Base-by-base conservation (phyloP, 2,797 vertebrate species). In the Ptychadena robeensis region DNA sequence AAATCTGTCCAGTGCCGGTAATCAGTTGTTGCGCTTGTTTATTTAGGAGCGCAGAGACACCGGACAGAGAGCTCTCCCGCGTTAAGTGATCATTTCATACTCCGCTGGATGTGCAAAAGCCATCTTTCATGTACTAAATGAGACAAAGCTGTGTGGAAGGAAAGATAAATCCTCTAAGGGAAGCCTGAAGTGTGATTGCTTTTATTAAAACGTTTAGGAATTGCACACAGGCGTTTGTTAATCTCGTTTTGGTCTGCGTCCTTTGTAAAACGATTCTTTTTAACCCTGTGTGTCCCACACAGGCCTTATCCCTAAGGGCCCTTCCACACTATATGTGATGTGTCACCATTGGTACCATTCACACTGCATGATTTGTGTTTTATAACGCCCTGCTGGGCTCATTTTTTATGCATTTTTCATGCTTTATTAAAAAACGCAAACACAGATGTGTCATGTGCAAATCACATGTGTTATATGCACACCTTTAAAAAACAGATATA, bases 51-150 rank as follows among this genome's bases (percentile, higher is more conserved):
- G 63, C 9, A 63, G 59, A 77, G 67, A 79, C 82, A 83, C 68
- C 40, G 75, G 82, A 67, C 69, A 79, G 63, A 73, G 74, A 27
- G 25, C 59, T 78, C 68, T 30, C 22, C 73, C 66, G n/a, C 72
- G 31, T 74, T 82, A 48, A 64, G 37, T 77, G 66, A 77, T 82
- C 31, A 82, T 77, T 82, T 82, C 67, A 77, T 82, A 77, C 81
- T 82, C 81, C 35, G 53, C 27, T 69, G 67, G 72, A 59, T 82
- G 81, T 82, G 73, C 34, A 78, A 38, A 71, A 78, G 67, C 18
- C 81, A 82, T 76, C 73, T 78, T 82, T 82, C 73, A 82, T 77
- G 81, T 82, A 64, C 25, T 61, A 77, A 82, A 82, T 82, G 48
- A 31, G 78, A 82, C 40, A 82, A 82, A 82, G 81, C 81, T 82